A percentile compares a stretch with the other conserved stretches of the same genome.
Evolutionary conservation across 64 coral and sea anemone genomes (phyloP).

Genomic region (Montipora foliosa): DNA sequence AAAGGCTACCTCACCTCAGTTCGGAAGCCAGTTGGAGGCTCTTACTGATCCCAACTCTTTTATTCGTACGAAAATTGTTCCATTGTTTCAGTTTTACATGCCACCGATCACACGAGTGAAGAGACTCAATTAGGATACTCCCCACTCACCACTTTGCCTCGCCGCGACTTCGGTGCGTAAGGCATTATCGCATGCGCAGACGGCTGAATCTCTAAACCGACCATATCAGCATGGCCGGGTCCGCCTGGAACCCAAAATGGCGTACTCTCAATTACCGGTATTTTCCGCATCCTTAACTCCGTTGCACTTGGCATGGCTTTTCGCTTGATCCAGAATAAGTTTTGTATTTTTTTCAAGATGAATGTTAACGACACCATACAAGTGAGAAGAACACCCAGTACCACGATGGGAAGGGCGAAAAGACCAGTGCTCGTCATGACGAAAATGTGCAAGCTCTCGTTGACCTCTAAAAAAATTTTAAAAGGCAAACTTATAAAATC

Average conservation of each 20-base stretch:
- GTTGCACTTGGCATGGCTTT: neutral
- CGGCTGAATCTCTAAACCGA: constrained; percentile 84
- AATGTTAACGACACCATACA: neutral
- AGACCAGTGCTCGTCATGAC: neutral
- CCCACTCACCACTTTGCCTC: constrained; percentile 17
- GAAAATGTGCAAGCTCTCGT: neutral
- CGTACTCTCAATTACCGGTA: constrained; percentile 70
- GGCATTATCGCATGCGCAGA: constrained; percentile 47
- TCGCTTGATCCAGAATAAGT: neutral
- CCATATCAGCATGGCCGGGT: constrained; percentile 16
- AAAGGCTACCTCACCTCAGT: too few relatives aligned
- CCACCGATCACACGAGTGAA: too few relatives aligned
- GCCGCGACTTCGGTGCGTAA: constrained; percentile 36
- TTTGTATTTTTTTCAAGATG: neutral
- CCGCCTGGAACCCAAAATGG: constrained; percentile 72
- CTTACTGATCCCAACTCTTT: too few relatives aligned
- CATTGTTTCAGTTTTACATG: too few relatives aligned
- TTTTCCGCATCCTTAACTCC: constrained; percentile 9
- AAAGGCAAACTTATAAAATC: neutral
- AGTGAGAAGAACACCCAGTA: neutral
- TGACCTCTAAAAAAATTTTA: neutral
- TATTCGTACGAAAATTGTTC: too few relatives aligned
- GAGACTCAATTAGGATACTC: too few relatives aligned
- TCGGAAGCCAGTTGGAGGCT: too few relatives aligned
- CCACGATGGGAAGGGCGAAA: neutral